A percentile compares a stretch with the other conserved stretches of the same genome.
phyloP scores from a whole-genome alignment of 1,140 invertebrate species.

The Micrasema longulum region DNA sequence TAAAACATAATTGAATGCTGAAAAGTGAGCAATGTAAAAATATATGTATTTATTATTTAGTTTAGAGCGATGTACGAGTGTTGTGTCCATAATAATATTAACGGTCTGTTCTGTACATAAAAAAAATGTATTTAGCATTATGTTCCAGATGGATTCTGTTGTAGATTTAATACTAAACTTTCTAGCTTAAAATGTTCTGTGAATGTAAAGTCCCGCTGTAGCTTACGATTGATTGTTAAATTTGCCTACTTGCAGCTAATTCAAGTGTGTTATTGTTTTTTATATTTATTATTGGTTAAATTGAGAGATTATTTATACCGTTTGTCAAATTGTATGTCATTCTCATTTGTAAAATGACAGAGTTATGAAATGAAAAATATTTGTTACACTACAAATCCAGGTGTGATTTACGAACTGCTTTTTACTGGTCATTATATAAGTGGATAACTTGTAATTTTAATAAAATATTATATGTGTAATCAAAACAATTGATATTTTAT shows the following conservation, averaged over 20 bases:
- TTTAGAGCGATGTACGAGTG: conserved; percentile 34
- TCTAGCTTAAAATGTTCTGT: conserved; percentile 43
- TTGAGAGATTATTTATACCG: conserved; percentile 52
- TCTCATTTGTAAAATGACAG: conserved; percentile 21
- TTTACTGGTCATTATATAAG: conserved; percentile 33
- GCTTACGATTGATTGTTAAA: conserved; percentile 50
- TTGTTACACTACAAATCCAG: conserved; percentile 1
- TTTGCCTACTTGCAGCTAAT: conserved; percentile 50
- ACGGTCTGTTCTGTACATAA: conserved; percentile 48
- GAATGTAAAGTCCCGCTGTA: conserved; percentile 48
- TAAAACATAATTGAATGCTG: conserved; percentile 10
- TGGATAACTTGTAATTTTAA: conserved; percentile 37
- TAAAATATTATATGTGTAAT: conserved; percentile 44
- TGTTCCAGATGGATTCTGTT: conserved; percentile 50
- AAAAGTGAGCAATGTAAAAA: conserved; percentile 31
- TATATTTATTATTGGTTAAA: conserved; percentile 54
- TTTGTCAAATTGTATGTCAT: conserved; percentile 41
- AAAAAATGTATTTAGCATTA: conserved; percentile 39
- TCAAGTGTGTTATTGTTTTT: conserved; percentile 55
- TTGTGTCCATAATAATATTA: conserved; percentile 37
- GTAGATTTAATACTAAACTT: conserved; percentile 42
- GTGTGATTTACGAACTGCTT: conserved; percentile 34
- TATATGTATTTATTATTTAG: conserved; percentile 39
- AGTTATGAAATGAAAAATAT: conserved; percentile 2
- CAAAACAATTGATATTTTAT: conserved; percentile 16